Base-by-base conservation (phyloP, 2,888 invertebrate genomes). In the Amaurobius ferox region DNA sequence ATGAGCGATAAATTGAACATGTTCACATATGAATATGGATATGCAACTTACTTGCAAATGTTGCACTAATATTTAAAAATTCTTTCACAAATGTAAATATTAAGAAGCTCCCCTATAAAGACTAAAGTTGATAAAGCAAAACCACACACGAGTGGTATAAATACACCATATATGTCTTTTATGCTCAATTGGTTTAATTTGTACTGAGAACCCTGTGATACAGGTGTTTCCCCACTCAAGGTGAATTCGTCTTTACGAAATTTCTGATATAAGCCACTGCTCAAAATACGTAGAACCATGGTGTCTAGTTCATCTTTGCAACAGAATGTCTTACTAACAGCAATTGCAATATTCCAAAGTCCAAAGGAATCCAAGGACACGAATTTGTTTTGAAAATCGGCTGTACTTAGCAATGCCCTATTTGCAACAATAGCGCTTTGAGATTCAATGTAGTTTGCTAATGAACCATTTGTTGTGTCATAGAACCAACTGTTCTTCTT, bases 341-440 rank as follows among this genome's bases (percentile, higher is more conserved):
- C 70, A 19, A 79, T 40, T 0, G 28, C 79, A 6, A 70, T 39
- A n/a, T 62, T 11, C 62, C 40, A 78, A 9, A 61, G 29, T 9
- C 44, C 79, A 30, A 70, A 70, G 2, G 64, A 62, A 23, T 79
- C 70, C 1, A 62, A 30, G 16, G 79, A 79, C 1, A 78, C 28
- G n/a, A 40, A 70, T 26, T 30, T 19, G 13, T 28, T 23, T 0
- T n/a, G 19, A 5, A 23, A 29, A 23, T 30, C 28, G 1, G 70
- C 19, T 16, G 16, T 13, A 5, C 6, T 44, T 2, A 44, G 44
- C 2, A 16, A 5, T 3, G 2, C 16, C 16, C 44, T 44, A 16
- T 16, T 44, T 44, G 44, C 44, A 2, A 44, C 16, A 16, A 44
- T 16, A 11, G 44, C 44, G 6, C 9, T 44, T 2, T 44, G 6